phyloP scores from a whole-genome alignment of 2,888 invertebrate species.

The Aphrophora alni region DNA sequence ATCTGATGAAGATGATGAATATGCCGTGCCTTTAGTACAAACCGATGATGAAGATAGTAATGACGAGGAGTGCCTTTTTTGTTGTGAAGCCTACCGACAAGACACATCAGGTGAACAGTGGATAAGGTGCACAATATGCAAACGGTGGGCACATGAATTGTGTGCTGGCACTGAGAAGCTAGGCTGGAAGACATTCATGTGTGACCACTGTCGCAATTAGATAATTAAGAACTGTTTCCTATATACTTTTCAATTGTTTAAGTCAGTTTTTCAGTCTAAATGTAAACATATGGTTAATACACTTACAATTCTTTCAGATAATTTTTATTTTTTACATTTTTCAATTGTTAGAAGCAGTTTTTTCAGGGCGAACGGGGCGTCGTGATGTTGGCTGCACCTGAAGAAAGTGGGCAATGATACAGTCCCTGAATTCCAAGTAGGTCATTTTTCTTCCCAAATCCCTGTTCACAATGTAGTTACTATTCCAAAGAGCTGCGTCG shows the following conservation, averaged over 20 bases:
- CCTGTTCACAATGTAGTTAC: too few species aligned
- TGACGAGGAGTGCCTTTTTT: slow-evolving; percentile 11
- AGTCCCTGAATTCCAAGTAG: too few species aligned
- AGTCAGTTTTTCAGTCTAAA: not conserved
- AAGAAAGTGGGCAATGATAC: too few species aligned
- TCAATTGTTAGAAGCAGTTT: too few species aligned
- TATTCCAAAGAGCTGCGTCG: too few species aligned
- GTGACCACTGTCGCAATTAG: not conserved
- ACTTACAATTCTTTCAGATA: too few species aligned
- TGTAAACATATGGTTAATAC: too few species aligned
- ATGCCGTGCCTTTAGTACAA: not conserved
- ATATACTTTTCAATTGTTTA: not conserved
- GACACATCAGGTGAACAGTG: not conserved
- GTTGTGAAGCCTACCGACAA: not conserved
- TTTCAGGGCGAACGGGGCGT: too few species aligned
- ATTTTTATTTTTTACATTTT: too few species aligned
- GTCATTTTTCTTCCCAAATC: too few species aligned
- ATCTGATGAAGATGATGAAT: slow-evolving; percentile 7
- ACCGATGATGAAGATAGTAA: slow-evolving; percentile 8
- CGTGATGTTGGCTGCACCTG: too few species aligned
- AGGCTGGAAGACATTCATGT: not conserved
- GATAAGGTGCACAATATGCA: not conserved
- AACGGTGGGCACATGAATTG: not conserved
- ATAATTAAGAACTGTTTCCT: not conserved
- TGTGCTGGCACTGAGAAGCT: not conserved